Conservation (phyloP, 1,140 invertebrate species). For the Metopolophium dirhodum region DNA sequence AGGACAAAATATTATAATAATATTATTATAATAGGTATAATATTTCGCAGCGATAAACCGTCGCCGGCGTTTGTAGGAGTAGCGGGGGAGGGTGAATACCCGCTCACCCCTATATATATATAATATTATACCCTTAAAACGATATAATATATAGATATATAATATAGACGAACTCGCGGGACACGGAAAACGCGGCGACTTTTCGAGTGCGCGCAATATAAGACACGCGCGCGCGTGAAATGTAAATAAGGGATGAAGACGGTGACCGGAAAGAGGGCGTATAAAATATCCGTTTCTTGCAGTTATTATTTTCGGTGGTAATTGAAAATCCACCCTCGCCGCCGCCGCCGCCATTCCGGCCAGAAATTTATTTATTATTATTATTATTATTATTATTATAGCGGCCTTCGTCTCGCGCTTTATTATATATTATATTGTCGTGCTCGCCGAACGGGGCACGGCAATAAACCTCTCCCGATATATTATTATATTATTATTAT, state of each 20-base stretch:
- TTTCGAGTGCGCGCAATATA: neutral
- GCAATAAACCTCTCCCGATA: neutral
- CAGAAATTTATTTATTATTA: constrained; percentile 45
- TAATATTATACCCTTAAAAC: neutral
- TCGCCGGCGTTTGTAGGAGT: neutral
- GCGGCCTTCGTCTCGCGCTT: neutral
- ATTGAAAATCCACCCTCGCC: constrained; percentile 42
- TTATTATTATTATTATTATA: constrained; percentile 20
- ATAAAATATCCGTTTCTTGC: constrained; percentile 18
- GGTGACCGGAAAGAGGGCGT: neutral
- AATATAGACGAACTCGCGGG: neutral
- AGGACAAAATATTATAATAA: neutral
- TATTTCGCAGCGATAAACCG: neutral
- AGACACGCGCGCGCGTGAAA: neutral
- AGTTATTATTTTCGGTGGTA: constrained; percentile 47
- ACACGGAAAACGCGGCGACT: neutral
- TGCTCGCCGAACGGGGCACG: neutral
- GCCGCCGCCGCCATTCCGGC: neutral
- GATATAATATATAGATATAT: too few species aligned
- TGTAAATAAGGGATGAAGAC: neutral
- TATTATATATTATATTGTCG: neutral
- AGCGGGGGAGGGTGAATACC: neutral
- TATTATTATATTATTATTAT: constrained; percentile 22
- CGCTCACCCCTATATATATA: neutral
- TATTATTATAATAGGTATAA: neutral